Conservation (phyloP, 1,140 invertebrate genomes). For the Plodia interpunctella region DNA sequence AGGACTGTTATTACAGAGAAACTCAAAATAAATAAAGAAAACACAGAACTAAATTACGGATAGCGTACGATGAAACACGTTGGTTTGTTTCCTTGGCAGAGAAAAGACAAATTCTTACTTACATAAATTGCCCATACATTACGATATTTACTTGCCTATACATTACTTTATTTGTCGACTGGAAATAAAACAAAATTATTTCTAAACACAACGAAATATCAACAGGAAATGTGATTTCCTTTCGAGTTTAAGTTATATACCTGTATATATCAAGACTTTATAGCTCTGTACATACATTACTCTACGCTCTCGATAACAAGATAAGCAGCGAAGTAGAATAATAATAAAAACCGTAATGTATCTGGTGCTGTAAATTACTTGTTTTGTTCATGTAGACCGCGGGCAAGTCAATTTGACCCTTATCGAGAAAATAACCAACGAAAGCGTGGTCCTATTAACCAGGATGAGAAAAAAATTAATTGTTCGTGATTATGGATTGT, state of each 20-base stretch:
- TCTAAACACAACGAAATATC: too few species aligned
- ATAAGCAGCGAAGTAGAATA: conserved; percentile 43
- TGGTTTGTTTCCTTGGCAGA: too few species aligned
- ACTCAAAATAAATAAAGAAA: too few species aligned
- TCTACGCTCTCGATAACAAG: conserved; percentile 34
- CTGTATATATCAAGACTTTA: conserved; percentile 8
- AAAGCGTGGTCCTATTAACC: conserved; percentile 52
- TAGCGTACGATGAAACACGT: conserved; percentile 6
- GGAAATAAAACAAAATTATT: too few species aligned
- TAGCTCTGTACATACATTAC: conserved; percentile 15
- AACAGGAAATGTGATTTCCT: too few species aligned
- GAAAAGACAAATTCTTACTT: too few species aligned
- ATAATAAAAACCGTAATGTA: conserved; percentile 54
- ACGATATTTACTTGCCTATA: too few species aligned
- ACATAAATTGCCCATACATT: too few species aligned
- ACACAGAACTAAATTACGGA: background rate
- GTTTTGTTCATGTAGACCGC: conserved; percentile 54
- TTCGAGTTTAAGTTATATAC: background rate
- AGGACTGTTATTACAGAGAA: conserved; percentile 15
- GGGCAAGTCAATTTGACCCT: conserved; percentile 59
- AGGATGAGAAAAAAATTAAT: conserved; percentile 58
- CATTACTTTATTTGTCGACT: too few species aligned
- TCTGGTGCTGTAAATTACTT: conserved; percentile 51
- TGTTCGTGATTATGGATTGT: conserved; percentile 62
- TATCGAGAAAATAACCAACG: conserved; percentile 62